Conservation (phyloP, 2,797 vertebrate genomes). For the Yasuhikotakia modesta region DNA sequence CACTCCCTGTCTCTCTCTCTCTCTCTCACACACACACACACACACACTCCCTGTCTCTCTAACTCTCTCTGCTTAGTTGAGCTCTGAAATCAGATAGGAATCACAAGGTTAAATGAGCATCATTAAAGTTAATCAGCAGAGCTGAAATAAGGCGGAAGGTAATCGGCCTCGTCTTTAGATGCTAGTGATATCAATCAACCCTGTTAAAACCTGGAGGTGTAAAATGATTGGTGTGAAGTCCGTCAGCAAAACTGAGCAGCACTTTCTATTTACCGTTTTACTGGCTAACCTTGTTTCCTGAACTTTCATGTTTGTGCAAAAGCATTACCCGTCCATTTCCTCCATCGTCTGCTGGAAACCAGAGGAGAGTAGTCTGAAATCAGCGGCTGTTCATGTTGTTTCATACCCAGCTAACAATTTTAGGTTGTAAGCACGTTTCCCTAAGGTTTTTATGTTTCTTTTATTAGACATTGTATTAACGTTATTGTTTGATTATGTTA, state of each 20-base stretch:
- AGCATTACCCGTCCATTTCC: background rate
- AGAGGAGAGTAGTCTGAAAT: background rate
- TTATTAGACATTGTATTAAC: too few relatives aligned
- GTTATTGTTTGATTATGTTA: too few relatives aligned
- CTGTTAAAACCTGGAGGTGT: conserved; percentile 33
- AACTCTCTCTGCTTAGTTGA: conserved; percentile 13
- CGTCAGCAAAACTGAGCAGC: conserved; percentile 43
- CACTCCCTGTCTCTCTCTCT: conserved; percentile 1
- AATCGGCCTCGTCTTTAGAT: conserved; percentile 51
- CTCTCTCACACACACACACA: background rate
- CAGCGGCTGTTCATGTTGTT: conserved; percentile 7
- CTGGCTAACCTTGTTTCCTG: background rate
- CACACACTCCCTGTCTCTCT: conserved; percentile 8
- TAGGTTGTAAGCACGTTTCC: too few relatives aligned
- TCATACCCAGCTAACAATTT: background rate
- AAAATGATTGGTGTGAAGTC: conserved; percentile 44
- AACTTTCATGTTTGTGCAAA: background rate
- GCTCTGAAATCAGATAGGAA: conserved; percentile 57
- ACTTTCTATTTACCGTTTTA: conserved; percentile 25
- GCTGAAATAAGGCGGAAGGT: conserved; percentile 50
- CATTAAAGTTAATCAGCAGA: conserved; percentile 63
- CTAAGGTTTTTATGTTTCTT: too few relatives aligned
- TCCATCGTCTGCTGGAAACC: background rate
- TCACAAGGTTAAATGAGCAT: conserved; percentile 62
- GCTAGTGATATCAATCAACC: conserved; percentile 50